Conservation (phyloP, 2,113 vertebrate species). For the Pseudonaja textilis region DNA sequence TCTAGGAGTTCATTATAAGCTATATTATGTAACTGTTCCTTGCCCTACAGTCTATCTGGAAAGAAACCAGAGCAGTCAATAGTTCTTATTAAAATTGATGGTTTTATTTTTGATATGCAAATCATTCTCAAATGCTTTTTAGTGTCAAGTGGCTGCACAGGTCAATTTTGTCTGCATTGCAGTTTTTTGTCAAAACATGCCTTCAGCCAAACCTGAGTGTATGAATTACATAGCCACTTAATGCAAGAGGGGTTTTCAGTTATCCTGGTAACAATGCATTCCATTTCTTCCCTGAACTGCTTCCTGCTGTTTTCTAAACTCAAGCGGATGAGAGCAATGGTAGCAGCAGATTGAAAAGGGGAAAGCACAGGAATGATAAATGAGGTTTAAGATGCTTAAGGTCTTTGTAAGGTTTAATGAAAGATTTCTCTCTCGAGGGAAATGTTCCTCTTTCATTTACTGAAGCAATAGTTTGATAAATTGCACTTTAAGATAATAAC, state of each 20-base stretch:
- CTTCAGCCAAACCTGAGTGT: background rate
- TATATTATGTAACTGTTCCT: background rate
- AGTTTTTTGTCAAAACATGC: background rate
- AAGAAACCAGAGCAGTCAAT: background rate
- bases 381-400: constrained; percentile 60
- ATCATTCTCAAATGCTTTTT: background rate
- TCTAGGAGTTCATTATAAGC: background rate
- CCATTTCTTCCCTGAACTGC: constrained; percentile 38
- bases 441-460: constrained; percentile 65
- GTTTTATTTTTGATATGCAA: background rate
- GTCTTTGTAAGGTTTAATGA: constrained; percentile 72
- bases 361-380: constrained; percentile 60
- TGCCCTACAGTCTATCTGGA: background rate
- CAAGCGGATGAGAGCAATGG: constrained; percentile 36
- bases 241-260: constrained; percentile 33
- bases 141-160: background rate
- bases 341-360: constrained; percentile 14
- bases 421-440: constrained; percentile 72
- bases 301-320: constrained; percentile 53
- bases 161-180: constrained; percentile 15
- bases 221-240: constrained; percentile 13
- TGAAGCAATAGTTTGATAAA: constrained; percentile 70
- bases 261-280: constrained; percentile 30
- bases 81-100: background rate
- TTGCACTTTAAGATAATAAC: constrained; percentile 56